Conservation (phyloP, 2,797 vertebrate genomes). For the Staurois parvus region DNA sequence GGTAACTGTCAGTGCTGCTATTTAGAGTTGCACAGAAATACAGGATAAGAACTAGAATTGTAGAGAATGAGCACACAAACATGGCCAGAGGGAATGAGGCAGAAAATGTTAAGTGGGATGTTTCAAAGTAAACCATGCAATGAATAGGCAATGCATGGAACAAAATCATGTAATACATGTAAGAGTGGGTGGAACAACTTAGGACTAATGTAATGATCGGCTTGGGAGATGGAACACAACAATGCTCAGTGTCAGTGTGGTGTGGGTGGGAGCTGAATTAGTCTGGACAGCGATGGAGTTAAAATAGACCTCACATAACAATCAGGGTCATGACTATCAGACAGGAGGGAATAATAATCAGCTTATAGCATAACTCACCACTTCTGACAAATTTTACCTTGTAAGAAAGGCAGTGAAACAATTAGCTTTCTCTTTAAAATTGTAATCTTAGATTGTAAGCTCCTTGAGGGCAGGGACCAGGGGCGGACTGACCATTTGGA, state of each 20-base stretch:
- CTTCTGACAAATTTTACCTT: too few species aligned
- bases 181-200: constrained; percentile 57
- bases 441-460: too few species aligned
- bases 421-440: too few species aligned
- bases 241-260: constrained; percentile 37
- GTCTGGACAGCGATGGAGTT: constrained; percentile 20
- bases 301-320: constrained; percentile 29
- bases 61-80: constrained; percentile 13
- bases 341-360: constrained; percentile 1
- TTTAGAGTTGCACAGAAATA: too few species aligned
- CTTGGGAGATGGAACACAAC: constrained; percentile 39
- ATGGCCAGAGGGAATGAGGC: constrained; percentile 3
- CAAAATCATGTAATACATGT: constrained; percentile 42
- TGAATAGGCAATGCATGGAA: constrained; percentile 44
- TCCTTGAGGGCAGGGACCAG: too few species aligned
- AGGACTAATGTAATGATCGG: constrained; percentile 44
- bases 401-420: too few species aligned
- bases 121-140: constrained; percentile 44
- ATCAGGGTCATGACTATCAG: neutral
- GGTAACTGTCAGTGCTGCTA: neutral
- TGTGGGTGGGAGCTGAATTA: constrained; percentile 50
- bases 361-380: neutral
- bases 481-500: too few species aligned
- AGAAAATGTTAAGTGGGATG: constrained; percentile 49
- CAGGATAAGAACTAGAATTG: neutral